These are phyloP conservation scores for Troilus luridus DNA, from an alignment of 2,888 invertebrate species.

Conservation along the genomic window DNA sequence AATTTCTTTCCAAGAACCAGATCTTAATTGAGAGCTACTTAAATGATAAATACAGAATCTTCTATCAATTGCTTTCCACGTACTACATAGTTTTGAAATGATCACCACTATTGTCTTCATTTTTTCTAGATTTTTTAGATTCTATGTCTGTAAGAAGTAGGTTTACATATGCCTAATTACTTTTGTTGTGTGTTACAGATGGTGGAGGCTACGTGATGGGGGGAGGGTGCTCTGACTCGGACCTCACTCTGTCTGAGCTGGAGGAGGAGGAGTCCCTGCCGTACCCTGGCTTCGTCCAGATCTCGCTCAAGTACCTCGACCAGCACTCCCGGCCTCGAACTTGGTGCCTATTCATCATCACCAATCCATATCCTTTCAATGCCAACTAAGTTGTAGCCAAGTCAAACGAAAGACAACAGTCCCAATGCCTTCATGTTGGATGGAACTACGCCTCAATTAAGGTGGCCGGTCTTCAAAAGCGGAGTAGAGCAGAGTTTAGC, in stretches of 20 bases:
- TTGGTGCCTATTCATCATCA: slow-evolving; percentile 96
- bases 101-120: too few species aligned
- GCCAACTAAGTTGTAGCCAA: not conserved
- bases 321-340: slow-evolving; percentile 92
- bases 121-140: too few species aligned
- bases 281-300: slow-evolving; percentile 92
- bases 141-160: too few species aligned
- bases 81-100: too few species aligned
- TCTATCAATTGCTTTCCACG: too few species aligned
- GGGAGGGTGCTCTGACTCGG: slow-evolving; percentile 64
- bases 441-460: not conserved
- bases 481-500: too few species aligned
- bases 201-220: slow-evolving; percentile 62
- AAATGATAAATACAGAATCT: too few species aligned
- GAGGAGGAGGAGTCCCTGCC: slow-evolving; percentile 75
- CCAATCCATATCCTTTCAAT: slow-evolving; percentile 99
- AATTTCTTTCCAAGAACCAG: too few species aligned
- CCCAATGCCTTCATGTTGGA: not conserved
- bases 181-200: slow-evolving; percentile 50
- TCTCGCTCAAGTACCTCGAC: slow-evolving; percentile 88
- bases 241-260: slow-evolving; percentile 64
- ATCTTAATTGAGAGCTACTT: too few species aligned
- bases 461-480: not conserved
- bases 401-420: not conserved
- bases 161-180: not conserved